Evolutionary conservation across 2,797 vertebrate genomes (phyloP).

Genomic region (Gallinago stenura): DNA sequence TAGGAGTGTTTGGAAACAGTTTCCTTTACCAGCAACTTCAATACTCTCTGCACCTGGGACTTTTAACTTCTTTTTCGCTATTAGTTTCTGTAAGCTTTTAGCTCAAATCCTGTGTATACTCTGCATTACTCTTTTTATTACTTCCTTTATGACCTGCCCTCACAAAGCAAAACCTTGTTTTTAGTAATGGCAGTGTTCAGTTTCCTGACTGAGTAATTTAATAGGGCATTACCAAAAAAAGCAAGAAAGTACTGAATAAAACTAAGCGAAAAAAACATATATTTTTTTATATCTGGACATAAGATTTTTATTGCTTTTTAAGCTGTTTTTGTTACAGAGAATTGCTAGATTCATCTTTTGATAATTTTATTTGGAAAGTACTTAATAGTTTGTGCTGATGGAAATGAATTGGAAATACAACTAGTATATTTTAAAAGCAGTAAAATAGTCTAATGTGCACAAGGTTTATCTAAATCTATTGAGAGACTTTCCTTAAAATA

Average conservation of each 20-base stretch:
- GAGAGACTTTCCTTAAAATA: neutral
- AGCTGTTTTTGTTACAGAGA: neutral
- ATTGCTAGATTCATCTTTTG: neutral
- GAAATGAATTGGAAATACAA: neutral
- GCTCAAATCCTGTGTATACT: neutral
- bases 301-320: neutral
- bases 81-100: neutral
- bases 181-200: neutral
- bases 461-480: neutral
- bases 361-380: neutral
- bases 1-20: neutral
- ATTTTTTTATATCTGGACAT: neutral
- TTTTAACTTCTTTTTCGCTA: neutral
- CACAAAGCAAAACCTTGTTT: neutral
- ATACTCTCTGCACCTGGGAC: neutral
- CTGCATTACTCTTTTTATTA: neutral
- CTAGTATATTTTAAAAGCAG: neutral
- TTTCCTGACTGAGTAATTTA: neutral
- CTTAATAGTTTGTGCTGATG: neutral
- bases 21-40: neutral
- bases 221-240: accelerated
- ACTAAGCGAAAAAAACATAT: neutral
- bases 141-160: neutral
- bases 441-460: neutral
- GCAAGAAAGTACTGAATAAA: neutral